phyloP scores from a whole-genome alignment of 1,140 invertebrate genomes.

The Yoshiicerus persimilis region DNA sequence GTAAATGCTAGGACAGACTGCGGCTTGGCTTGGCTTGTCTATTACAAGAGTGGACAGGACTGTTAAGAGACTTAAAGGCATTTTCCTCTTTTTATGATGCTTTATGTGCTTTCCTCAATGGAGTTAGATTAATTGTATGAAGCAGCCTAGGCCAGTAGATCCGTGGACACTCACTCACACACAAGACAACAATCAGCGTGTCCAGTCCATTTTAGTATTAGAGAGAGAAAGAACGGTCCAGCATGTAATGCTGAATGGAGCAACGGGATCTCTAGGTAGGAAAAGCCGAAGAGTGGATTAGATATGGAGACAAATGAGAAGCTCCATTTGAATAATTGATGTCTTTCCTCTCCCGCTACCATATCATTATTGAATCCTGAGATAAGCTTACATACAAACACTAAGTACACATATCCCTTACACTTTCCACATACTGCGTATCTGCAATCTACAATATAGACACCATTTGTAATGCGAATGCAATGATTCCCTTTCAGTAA shows the following conservation, averaged over 20 bases:
- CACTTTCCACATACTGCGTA: background rate
- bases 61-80: background rate
- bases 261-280: background rate
- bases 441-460: background rate
- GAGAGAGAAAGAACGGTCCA: too few relatives aligned
- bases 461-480: background rate
- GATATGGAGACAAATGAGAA: slow-evolving; percentile 20
- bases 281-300: background rate
- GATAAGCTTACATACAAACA: background rate
- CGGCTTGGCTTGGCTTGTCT: background rate
- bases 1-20: background rate
- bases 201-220: too few relatives aligned
- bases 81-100: background rate
- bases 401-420: background rate
- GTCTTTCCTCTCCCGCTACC: background rate
- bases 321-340: slow-evolving; percentile 5
- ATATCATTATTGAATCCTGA: slow-evolving; percentile 6
- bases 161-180: too few relatives aligned
- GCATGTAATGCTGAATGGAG: background rate
- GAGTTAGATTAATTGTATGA: background rate
- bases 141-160: background rate
- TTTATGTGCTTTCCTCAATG: background rate
- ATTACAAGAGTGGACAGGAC: background rate
- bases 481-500: background rate
- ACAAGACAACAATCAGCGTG: too few relatives aligned